phyloP scores from a whole-genome alignment of 2,888 invertebrate genomes.

The Antheraea assamensis region DNA sequence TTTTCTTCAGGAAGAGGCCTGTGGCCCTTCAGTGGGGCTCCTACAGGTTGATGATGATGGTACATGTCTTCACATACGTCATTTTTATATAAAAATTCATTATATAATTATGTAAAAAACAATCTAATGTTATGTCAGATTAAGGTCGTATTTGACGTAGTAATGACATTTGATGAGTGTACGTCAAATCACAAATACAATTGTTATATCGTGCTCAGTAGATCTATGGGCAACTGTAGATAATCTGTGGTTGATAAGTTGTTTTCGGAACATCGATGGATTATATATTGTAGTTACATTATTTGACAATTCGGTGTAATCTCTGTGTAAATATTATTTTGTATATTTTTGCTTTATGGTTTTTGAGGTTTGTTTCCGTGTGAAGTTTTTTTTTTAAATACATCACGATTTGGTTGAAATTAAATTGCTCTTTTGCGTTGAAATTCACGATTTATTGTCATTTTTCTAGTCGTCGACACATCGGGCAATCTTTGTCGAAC shows the following conservation, averaged over 20 bases:
- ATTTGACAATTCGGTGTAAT: slow-evolving; percentile 30
- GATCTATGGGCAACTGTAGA: neutral
- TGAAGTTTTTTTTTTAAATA: slow-evolving; percentile 9
- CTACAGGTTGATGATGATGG: too few relatives aligned
- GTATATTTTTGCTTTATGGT: slow-evolving; percentile 44
- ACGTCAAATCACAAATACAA: neutral
- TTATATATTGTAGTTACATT: slow-evolving; percentile 17
- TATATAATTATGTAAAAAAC: too few relatives aligned
- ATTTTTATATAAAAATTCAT: too few relatives aligned
- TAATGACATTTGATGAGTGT: neutral
- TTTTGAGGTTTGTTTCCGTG: slow-evolving; percentile 41
- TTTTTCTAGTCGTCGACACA: slow-evolving; percentile 29
- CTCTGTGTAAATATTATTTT: slow-evolving; percentile 37
- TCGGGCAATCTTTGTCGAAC: slow-evolving; percentile 38
- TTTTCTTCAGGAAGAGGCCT: too few relatives aligned
- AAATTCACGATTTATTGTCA: neutral
- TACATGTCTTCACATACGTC: too few relatives aligned
- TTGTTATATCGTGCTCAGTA: neutral
- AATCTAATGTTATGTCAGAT: too few relatives aligned
- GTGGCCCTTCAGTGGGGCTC: too few relatives aligned
- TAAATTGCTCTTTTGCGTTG: neutral
- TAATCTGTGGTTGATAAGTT: neutral
- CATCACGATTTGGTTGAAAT: neutral
- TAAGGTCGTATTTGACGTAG: too few relatives aligned
- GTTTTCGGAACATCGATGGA: slow-evolving; percentile 6